Conservation (phyloP, 2,888 invertebrate species). For the Busseola fusca region DNA sequence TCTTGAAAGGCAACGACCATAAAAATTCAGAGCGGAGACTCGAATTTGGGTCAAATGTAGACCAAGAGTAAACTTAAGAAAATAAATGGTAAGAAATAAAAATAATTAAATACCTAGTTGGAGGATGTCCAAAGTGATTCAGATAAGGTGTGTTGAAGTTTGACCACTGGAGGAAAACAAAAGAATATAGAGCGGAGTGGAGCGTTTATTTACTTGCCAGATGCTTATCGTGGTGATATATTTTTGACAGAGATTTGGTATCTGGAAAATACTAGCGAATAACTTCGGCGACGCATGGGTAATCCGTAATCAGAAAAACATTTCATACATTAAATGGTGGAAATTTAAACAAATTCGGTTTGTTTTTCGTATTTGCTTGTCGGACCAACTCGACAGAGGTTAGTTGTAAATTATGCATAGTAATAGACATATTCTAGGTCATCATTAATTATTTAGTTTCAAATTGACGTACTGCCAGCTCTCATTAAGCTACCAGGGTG, state of each 20-base stretch:
- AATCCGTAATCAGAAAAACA: conserved; percentile 6
- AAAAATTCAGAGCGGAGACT: conserved; percentile 70
- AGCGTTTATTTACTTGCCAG: conserved; percentile 46
- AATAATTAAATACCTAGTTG: conserved; percentile 72
- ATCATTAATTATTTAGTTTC: conserved; percentile 19
- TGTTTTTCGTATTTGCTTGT: neutral
- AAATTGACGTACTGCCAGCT: conserved; percentile 18
- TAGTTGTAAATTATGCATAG: neutral
- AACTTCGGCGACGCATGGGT: neutral
- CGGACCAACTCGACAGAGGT: neutral
- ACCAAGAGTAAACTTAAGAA: conserved; percentile 68
- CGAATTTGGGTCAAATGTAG: conserved; percentile 70
- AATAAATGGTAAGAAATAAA: conserved; percentile 68
- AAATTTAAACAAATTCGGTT: neutral
- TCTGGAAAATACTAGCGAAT: conserved; percentile 23
- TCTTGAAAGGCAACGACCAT: conserved; percentile 73
- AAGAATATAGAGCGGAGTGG: conserved; percentile 37
- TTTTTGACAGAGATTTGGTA: conserved; percentile 34
- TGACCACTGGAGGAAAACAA: conserved; percentile 53
- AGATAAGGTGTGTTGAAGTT: conserved; percentile 61
- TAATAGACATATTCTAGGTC: neutral
- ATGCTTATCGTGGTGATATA: conserved; percentile 48
- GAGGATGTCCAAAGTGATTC: conserved; percentile 66
- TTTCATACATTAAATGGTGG: neutral
- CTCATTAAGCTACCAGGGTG: conserved; percentile 32